phyloP scores from a whole-genome alignment of 2,113 vertebrate genomes.

The Ginglymostoma cirratum region DNA sequence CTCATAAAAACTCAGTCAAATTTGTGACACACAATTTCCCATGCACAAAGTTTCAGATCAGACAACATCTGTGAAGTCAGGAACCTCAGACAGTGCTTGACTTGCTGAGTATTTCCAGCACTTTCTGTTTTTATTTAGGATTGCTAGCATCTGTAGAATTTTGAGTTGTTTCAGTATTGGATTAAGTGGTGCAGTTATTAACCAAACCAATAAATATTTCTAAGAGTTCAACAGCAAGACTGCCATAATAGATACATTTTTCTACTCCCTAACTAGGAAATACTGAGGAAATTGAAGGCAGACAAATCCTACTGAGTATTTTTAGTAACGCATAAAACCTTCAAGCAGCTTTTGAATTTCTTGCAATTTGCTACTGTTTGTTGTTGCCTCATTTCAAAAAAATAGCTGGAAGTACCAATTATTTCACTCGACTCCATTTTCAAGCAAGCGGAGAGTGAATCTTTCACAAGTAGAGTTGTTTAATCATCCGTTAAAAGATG shows the following conservation, averaged over 20 bases:
- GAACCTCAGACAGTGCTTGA: not conserved
- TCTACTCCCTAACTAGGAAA: not conserved
- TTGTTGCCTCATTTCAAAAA: not conserved
- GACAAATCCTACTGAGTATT: not conserved
- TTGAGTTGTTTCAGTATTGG: not conserved
- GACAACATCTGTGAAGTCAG: not conserved
- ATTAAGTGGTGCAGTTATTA: not conserved
- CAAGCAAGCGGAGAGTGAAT: not conserved
- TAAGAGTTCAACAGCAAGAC: not conserved
- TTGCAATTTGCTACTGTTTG: not conserved
- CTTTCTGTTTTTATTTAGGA: not conserved
- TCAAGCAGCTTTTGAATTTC: not conserved
- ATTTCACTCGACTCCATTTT: not conserved
- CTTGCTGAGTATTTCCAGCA: not conserved
- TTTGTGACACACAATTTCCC: no score
- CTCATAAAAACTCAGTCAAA: no score
- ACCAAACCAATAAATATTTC: not conserved
- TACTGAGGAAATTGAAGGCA: not conserved
- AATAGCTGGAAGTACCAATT: not conserved
- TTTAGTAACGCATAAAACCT: not conserved
- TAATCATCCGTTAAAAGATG: not conserved
- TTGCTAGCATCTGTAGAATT: not conserved
- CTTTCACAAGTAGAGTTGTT: not conserved
- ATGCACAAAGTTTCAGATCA: not conserved
- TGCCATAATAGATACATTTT: not conserved